Conservation (phyloP, 2,797 vertebrate species). For the Malacoctenus gilli region DNA sequence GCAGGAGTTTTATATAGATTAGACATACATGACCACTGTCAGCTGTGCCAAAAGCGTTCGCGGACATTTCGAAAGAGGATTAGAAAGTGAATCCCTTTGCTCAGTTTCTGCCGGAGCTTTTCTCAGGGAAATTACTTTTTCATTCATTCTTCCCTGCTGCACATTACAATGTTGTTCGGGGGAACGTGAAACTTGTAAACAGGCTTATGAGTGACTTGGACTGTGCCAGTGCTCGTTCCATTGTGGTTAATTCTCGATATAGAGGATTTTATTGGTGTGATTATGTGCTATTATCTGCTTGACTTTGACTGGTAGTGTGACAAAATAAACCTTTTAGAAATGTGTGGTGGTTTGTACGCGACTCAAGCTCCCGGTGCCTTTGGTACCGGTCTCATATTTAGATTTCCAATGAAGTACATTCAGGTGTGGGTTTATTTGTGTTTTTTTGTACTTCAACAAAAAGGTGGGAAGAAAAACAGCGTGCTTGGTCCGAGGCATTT, state of each 20-base stretch:
- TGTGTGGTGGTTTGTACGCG: too few species aligned
- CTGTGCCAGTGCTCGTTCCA: slow-evolving; percentile 43
- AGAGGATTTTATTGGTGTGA: slow-evolving; percentile 38
- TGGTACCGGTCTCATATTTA: too few species aligned
- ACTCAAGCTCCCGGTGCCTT: too few species aligned
- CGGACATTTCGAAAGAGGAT: slow-evolving; percentile 79
- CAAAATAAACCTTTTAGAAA: too few species aligned
- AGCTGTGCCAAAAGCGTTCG: slow-evolving; percentile 69
- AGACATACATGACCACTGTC: slow-evolving; percentile 79
- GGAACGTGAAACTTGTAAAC: slow-evolving; percentile 67
- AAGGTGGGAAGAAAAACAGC: too few species aligned
- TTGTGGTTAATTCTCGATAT: slow-evolving; percentile 52
- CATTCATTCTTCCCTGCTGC: slow-evolving; percentile 66
- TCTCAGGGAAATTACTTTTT: slow-evolving; percentile 75
- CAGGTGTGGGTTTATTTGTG: too few species aligned
- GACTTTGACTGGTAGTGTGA: too few species aligned
- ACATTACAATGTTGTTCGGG: slow-evolving; percentile 64
- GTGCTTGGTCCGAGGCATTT: too few species aligned
- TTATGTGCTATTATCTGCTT: slow-evolving; percentile 42
- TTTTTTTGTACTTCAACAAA: too few species aligned
- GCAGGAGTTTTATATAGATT: slow-evolving; percentile 77
- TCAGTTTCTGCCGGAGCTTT: slow-evolving; percentile 74
- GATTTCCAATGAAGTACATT: too few species aligned
- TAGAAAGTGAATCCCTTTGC: slow-evolving; percentile 79
- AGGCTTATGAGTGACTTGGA: slow-evolving; percentile 67